Base-by-base conservation (phyloP, 2,797 vertebrate species). In the Malacoraja senta region DNA sequence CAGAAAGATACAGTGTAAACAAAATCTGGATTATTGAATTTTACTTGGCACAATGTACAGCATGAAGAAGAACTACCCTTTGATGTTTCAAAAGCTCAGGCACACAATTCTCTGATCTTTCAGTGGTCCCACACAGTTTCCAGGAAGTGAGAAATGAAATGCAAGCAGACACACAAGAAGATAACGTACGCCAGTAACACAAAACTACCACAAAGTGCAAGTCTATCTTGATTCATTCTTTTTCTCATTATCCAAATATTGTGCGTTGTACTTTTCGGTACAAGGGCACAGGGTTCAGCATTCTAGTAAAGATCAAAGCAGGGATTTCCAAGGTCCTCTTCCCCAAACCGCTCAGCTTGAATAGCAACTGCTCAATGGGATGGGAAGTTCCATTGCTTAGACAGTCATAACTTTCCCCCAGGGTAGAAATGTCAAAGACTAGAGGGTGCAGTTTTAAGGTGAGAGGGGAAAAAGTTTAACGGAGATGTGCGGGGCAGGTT, bases 61-160 rank as follows among this genome's bases (percentile, higher is more conserved):
- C 61, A 35, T 68, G 84, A 88, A 88, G 84, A 86, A 65, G 84
- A 61, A 68, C 63, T 35, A 35, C 17, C 17, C 84, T 88, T 88
- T 88, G 84, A 88, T 88, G 84, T 88, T 68, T 88, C 84, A 68
- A 88, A 88, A 88, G 61, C 61, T 88, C 84, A 68, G 63, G n/a
- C 84, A 88, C n/a, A 88, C 84, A 88, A 68, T 88, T 88, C 63
- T 88, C 84, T 88, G 84, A 68, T 88, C 84, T 88, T 88, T 88
- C 84, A 88, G 17, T 88, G 84, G 84, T 15, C 84, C 84, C 68
- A 68, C 63, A 88, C 84, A 68, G 63, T 88, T 88, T 88, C 63
- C 63, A 68, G 84, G 84, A 88, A 88, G 84, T 88, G 84, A 88
- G 63, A 35, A 17, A 88, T 68, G 35, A 53, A 68, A 68, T 68